phyloP scores from a whole-genome alignment of 2,113 vertebrate genomes.

The Plecturocebus donacophilus region DNA sequence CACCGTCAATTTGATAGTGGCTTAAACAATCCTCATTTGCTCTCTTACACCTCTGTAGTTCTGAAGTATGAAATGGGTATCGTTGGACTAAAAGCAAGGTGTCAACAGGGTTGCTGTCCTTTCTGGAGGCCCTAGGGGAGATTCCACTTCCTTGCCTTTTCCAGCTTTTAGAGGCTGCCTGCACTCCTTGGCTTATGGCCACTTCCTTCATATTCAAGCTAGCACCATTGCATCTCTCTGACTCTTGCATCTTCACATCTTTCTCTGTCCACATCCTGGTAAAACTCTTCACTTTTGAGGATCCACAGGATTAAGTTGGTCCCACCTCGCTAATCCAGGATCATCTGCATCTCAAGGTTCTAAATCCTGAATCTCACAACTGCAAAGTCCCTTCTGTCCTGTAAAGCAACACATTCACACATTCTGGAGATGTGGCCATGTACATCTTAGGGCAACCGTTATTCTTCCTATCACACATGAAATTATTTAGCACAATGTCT shows the following conservation, averaged over 20 bases:
- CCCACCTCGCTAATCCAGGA: neutral
- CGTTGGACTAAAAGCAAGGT: neutral
- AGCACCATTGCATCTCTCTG: neutral
- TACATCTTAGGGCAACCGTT: neutral
- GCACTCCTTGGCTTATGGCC: neutral
- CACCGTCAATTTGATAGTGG: too few relatives aligned
- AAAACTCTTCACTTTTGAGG: neutral
- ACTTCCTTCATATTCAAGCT: neutral
- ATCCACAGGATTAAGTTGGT: neutral
- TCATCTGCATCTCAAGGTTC: neutral
- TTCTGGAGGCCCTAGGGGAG: neutral
- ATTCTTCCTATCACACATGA: neutral
- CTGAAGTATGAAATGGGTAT: neutral
- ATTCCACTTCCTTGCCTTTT: accelerated
- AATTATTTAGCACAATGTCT: neutral
- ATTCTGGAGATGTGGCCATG: neutral
- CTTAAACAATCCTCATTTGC: neutral
- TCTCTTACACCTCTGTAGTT: neutral
- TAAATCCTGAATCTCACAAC: neutral
- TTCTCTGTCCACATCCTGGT: neutral
- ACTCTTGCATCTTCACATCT: neutral
- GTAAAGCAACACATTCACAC: neutral
- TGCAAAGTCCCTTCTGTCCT: neutral
- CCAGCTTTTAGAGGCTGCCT: neutral
- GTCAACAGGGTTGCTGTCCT: neutral